phyloP scores from a whole-genome alignment of 2,888 invertebrate genomes.

The Caenorhabditis angaria region DNA sequence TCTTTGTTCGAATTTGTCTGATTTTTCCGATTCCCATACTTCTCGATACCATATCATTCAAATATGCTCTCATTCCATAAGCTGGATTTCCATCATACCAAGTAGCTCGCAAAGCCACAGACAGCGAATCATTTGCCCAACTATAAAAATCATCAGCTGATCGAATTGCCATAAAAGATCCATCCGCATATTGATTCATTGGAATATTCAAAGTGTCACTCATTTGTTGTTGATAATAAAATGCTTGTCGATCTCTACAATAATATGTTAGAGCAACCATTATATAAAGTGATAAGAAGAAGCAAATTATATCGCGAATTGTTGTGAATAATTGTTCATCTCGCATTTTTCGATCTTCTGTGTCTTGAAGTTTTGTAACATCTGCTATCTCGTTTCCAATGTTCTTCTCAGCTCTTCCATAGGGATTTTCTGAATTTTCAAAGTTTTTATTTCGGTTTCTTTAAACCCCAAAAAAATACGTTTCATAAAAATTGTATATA shows the following conservation, averaged over 20 bases:
- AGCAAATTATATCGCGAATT: conserved; percentile 49
- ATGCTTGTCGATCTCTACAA: conserved; percentile 52
- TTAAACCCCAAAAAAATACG: too few species aligned
- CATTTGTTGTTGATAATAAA: conserved; percentile 49
- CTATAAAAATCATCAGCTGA: conserved; percentile 49
- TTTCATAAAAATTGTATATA: too few species aligned
- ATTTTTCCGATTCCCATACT: conserved; percentile 76
- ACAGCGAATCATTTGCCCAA: conserved; percentile 49
- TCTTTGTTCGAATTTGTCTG: conserved; percentile 74
- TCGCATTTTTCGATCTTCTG: conserved; percentile 48
- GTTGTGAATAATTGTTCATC: conserved; percentile 53
- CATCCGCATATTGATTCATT: conserved; percentile 26
- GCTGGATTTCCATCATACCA: conserved; percentile 76
- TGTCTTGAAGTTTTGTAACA: conserved; percentile 41
- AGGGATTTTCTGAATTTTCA: conserved; percentile 31
- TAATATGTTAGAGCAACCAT: conserved; percentile 53
- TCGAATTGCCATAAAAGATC: conserved; percentile 48
- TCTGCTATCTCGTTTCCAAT: conserved; percentile 47
- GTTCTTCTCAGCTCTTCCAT: conserved; percentile 28
- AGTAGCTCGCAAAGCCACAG: conserved; percentile 72
- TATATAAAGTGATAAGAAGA: conserved; percentile 49
- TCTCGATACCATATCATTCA: conserved; percentile 75
- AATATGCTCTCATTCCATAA: conserved; percentile 74
- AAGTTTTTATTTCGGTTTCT: too few species aligned
- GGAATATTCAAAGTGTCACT: conserved; percentile 31